Conservation (phyloP, 1,140 invertebrate genomes). For the Lepidurus couesii region DNA sequence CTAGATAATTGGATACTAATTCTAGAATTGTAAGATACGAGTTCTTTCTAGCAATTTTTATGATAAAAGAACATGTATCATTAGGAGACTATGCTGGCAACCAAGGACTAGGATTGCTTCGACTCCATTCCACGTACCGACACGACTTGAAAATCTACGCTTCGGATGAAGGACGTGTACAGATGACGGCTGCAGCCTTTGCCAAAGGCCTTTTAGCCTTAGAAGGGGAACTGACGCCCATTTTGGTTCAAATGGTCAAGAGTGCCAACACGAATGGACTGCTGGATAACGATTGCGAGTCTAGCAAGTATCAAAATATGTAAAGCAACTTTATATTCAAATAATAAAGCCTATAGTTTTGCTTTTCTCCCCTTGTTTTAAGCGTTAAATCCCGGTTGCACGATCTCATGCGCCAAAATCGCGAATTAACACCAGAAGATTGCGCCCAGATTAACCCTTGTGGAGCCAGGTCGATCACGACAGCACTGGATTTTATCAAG, state of each 20-base stretch:
- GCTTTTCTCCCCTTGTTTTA: slow-evolving; percentile 38
- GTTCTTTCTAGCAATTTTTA: not conserved
- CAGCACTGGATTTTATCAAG: slow-evolving; percentile 89
- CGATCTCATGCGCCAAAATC: slow-evolving; percentile 84
- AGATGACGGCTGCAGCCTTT: slow-evolving; percentile 99
- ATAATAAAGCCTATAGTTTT: not conserved
- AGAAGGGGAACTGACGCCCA: slow-evolving; percentile 97
- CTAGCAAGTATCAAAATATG: slow-evolving; percentile 91
- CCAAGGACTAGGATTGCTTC: slow-evolving; percentile 82
- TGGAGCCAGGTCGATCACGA: slow-evolving; percentile 73
- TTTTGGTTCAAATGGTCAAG: slow-evolving; percentile 99
- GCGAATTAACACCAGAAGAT: slow-evolving; percentile 82
- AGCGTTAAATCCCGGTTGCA: slow-evolving; percentile 93
- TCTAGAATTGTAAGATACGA: not conserved
- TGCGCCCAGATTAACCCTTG: slow-evolving; percentile 82
- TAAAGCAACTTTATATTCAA: slow-evolving; percentile 50
- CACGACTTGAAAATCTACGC: slow-evolving; percentile 99
- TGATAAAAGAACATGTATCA: not conserved
- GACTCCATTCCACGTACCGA: slow-evolving; percentile 95
- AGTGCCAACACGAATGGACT: slow-evolving; percentile 97
- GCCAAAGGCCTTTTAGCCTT: slow-evolving; percentile 94
- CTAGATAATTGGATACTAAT: no score
- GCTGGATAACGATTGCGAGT: slow-evolving; percentile 95
- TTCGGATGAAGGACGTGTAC: slow-evolving; percentile 96
- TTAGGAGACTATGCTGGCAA: slow-evolving; percentile 80